phyloP scores from a whole-genome alignment of 1,140 invertebrate species.

The Bombus waltoni region DNA sequence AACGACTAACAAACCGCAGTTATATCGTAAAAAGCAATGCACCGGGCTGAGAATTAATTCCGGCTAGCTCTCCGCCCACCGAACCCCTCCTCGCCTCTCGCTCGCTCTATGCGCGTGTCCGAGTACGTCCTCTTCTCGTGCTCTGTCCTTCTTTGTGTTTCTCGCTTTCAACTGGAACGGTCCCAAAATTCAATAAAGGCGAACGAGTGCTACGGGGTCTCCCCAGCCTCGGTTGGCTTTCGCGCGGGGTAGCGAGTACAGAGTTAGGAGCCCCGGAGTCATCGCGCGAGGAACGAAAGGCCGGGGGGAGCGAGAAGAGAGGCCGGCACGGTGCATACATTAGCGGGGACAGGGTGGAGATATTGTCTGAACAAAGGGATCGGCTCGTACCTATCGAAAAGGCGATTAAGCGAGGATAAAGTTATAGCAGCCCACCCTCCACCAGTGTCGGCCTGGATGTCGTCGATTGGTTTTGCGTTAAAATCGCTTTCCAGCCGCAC shows the following conservation, averaged over 20 bases:
- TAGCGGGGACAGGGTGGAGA: slow-evolving; percentile 70
- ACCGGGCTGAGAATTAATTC: slow-evolving; percentile 82
- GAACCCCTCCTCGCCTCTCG: slow-evolving; percentile 18
- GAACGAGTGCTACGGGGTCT: slow-evolving; percentile 73
- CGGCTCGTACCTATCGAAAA: slow-evolving; percentile 70
- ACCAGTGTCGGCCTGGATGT: slow-evolving; percentile 29
- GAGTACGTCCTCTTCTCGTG: not conserved
- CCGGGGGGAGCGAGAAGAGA: slow-evolving; percentile 45
- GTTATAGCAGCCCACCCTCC: slow-evolving; percentile 53
- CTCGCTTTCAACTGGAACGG: slow-evolving; percentile 74
- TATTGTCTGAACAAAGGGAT: slow-evolving; percentile 76
- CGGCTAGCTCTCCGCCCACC: slow-evolving; percentile 74
- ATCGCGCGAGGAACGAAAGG: slow-evolving; percentile 49
- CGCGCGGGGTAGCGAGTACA: slow-evolving; percentile 60
- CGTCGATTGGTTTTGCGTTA: slow-evolving; percentile 52
- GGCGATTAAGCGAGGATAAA: slow-evolving; percentile 72
- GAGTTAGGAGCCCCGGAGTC: slow-evolving; percentile 57
- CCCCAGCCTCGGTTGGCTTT: slow-evolving; percentile 65
- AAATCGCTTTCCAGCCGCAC: slow-evolving; percentile 31
- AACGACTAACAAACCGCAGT: slow-evolving; percentile 83
- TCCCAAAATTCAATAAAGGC: slow-evolving; percentile 83
- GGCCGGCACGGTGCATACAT: slow-evolving; percentile 78
- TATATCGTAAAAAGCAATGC: slow-evolving; percentile 83
- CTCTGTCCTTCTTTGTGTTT: not conserved
- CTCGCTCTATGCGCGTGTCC: not conserved